Evolutionary conservation across 1,140 invertebrate genomes (phyloP), one percentile per base, ranked within the genome.

Genomic region (Colletes gigas): DNA sequence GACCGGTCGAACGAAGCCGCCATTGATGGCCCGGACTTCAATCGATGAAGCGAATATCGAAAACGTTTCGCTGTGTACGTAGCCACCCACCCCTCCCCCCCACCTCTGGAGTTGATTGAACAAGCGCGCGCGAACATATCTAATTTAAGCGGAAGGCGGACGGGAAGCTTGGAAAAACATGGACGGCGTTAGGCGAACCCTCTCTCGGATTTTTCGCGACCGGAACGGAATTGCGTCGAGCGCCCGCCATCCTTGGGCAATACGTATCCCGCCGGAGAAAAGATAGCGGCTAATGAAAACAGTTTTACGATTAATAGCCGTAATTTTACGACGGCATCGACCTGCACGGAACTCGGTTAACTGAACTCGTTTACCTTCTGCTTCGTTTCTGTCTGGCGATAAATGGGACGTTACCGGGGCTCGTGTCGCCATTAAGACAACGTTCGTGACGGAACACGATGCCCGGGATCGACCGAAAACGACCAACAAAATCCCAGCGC

Each of bases 11-110:
- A 55, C 39, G 41, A 41, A 30, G n/a, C 47, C 52, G 44, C 63
- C 54, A 44, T 66, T 60, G 62, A 67, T 41, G 78, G 78, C 78
- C 30, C 12, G 71, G 44, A 52, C 63, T 75, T 75, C 54, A n/a
- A 80, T 80, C 78, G 78, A 67, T 74, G 78, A 66, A 80, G 19
- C 78, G 63, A 80, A 74, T 74, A 67, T 73, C 59, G 69, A 65
- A 65, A 65, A 78, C 60, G 60, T 47, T 55, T 50, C 50, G 50
- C 47, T 50, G 60, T 55, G 50, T 57, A 73, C 69, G 77, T 79
- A 60, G 17, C 10, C 50, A 60, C 10, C 8, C 8, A 0, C 5
- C 44, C 3, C 44, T 3, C 8, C 8, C 8, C 5, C 44, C 3
- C 44, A 2, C 44, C 44, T 44, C 44, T 44, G 8, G 77, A 73